Conservation (phyloP, 2,797 vertebrate genomes). For the Holocentrus rufus region DNA sequence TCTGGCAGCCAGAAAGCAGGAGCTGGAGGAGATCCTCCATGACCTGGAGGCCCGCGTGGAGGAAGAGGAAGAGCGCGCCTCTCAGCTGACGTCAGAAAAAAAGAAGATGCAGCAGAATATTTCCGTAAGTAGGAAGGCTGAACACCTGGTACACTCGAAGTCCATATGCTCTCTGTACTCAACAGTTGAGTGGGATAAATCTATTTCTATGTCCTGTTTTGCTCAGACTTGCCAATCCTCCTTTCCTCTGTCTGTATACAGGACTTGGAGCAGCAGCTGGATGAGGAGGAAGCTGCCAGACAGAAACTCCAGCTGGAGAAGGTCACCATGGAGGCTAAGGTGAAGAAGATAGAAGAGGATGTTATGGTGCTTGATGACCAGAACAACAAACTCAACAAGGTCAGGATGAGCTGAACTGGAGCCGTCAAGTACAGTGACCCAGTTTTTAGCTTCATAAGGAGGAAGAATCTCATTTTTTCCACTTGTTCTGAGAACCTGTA, state of each 20-base stretch:
- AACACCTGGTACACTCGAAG: background rate
- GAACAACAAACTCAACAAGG: conserved; percentile 93
- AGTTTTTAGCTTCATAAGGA: too few species aligned
- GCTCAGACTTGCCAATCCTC: background rate
- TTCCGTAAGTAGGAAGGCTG: conserved; percentile 73
- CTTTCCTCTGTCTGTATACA: conserved; percentile 53
- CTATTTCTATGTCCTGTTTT: background rate
- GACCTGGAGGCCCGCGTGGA: conserved; percentile 96
- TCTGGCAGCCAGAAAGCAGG: conserved; percentile 94
- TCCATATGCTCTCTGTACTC: too few species aligned
- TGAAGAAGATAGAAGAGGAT: conserved; percentile 96
- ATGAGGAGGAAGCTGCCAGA: conserved; percentile 94
- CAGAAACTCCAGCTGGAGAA: conserved; percentile 98
- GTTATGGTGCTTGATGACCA: conserved; percentile 95
- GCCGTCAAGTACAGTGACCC: too few species aligned
- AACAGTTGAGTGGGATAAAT: background rate
- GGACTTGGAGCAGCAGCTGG: conserved; percentile 97
- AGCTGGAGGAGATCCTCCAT: conserved; percentile 97
- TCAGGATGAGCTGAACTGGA: conserved; percentile 58
- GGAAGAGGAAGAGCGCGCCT: conserved; percentile 95
- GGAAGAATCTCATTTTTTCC: background rate
- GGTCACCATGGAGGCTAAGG: conserved; percentile 92
- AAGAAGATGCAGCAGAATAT: conserved; percentile 99
- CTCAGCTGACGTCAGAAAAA: conserved; percentile 88
- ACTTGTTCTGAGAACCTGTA: conserved; percentile 13